Evolutionary conservation across 2,797 vertebrate genomes (phyloP).

Genomic region (Takifugu ocellatus): DNA sequence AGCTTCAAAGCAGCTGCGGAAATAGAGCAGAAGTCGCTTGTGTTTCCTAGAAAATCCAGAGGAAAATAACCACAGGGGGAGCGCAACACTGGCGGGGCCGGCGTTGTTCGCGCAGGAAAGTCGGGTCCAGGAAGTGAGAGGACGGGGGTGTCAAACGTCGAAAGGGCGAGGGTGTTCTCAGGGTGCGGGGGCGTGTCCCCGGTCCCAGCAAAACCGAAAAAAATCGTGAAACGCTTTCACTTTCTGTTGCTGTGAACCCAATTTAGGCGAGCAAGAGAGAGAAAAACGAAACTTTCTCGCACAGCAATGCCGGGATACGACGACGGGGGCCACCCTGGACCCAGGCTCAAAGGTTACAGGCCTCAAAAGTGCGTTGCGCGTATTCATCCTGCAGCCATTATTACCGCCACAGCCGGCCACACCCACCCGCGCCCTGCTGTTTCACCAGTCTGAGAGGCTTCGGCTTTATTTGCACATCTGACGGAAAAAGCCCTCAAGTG

Average conservation of each 20-base stretch:
- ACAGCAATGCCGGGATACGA: too few relatives aligned
- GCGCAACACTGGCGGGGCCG: not conserved
- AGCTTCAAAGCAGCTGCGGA: slow-evolving; percentile 19
- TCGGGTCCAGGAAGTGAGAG: not conserved
- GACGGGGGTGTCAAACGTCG: not conserved
- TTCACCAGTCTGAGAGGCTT: not conserved
- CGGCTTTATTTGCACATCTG: not conserved
- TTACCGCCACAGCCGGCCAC: too few relatives aligned
- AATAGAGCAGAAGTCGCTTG: slow-evolving; percentile 39
- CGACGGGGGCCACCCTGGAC: too few relatives aligned
- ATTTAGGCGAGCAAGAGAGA: too few relatives aligned
- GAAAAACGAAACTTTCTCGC: too few relatives aligned
- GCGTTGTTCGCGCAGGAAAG: not conserved
- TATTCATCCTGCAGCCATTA: too few relatives aligned
- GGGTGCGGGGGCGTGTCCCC: not conserved
- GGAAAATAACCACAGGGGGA: slow-evolving; percentile 11
- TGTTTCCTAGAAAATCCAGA: slow-evolving; percentile 24
- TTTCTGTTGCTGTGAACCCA: too few relatives aligned
- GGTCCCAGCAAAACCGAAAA: too few relatives aligned
- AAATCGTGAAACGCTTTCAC: too few relatives aligned
- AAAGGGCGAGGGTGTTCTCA: not conserved
- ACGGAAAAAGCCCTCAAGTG: slow-evolving; percentile 11
- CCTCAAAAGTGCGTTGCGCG: too few relatives aligned
- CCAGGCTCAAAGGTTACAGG: too few relatives aligned
- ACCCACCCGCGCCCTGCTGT: too few relatives aligned